These are phyloP conservation scores for Brachionus koreanus DNA, from an alignment of 1,140 invertebrate species.

Conservation along the genomic window DNA sequence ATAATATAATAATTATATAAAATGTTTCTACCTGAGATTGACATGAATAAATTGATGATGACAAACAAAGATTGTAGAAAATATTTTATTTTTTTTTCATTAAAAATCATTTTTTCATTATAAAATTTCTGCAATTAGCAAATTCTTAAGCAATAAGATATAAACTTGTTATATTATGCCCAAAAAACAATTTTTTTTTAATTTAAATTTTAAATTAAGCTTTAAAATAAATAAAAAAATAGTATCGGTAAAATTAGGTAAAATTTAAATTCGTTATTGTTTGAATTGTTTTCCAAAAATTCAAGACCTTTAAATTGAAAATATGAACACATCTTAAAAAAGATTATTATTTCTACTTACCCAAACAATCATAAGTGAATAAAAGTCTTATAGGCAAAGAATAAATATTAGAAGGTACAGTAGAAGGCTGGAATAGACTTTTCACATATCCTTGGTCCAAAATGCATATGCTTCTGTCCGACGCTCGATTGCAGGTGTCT, in stretches of 20 bases:
- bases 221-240: constrained; percentile 3
- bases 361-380: not conserved
- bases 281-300: not conserved
- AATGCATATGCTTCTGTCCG: not conserved
- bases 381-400: not conserved
- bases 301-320: not conserved
- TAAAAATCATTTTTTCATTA: not conserved
- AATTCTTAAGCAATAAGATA: not conserved
- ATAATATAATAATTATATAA: not conserved
- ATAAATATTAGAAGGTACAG: not conserved
- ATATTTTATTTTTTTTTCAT: not conserved
- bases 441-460: not conserved
- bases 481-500: not conserved
- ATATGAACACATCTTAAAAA: not conserved
- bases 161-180: not conserved
- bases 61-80: not conserved
- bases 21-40: not conserved
- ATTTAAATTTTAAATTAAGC: constrained; percentile 20
- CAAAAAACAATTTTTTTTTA: not conserved
- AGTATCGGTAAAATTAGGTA: not conserved
- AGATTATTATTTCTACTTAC: not conserved
- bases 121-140: not conserved
- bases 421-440: not conserved
- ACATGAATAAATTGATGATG: not conserved
- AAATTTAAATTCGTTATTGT: not conserved